Evolutionary conservation across 2,888 invertebrate species (phyloP).

Genomic region (Drosophila nr. perissopoda): DNA sequence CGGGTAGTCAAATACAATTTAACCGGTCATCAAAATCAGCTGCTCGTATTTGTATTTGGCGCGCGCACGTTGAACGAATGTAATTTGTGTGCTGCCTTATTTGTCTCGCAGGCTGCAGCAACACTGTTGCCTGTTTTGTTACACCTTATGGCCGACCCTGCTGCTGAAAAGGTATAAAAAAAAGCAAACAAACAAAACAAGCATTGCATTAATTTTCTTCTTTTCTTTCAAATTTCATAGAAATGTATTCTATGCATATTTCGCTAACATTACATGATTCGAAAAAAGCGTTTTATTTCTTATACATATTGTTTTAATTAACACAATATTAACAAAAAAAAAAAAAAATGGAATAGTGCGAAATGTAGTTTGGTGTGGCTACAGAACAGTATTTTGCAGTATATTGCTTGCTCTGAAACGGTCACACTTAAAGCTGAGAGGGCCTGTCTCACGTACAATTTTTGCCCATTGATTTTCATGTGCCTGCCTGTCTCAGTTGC

Average conservation of each 20-base stretch:
- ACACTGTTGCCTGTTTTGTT: conserved; percentile 27
- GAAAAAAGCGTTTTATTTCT: not conserved
- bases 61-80: conserved; percentile 31
- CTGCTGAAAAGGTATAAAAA: conserved; percentile 46
- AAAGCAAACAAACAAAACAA: conserved; percentile 12
- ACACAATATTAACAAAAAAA: not conserved
- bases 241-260: not conserved
- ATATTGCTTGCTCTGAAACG: conserved; percentile 42
- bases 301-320: not conserved
- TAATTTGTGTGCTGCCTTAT: conserved; percentile 11
- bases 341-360: not conserved
- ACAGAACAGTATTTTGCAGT: conserved; percentile 58
- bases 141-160: conserved; percentile 44
- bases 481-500: conserved; percentile 25
- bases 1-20: conserved; percentile 48
- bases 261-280: not conserved
- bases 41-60: conserved; percentile 17
- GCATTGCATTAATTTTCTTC: conserved; percentile 5
- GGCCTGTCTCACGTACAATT: conserved; percentile 42
- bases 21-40: conserved; percentile 45
- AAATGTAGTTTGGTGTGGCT: not conserved
- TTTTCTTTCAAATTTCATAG: not conserved
- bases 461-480: conserved; percentile 78
- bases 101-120: conserved; percentile 15
- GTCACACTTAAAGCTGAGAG: conserved; percentile 53